Conservation (phyloP, 2,113 vertebrate species). For the Ceratotherium simum region DNA sequence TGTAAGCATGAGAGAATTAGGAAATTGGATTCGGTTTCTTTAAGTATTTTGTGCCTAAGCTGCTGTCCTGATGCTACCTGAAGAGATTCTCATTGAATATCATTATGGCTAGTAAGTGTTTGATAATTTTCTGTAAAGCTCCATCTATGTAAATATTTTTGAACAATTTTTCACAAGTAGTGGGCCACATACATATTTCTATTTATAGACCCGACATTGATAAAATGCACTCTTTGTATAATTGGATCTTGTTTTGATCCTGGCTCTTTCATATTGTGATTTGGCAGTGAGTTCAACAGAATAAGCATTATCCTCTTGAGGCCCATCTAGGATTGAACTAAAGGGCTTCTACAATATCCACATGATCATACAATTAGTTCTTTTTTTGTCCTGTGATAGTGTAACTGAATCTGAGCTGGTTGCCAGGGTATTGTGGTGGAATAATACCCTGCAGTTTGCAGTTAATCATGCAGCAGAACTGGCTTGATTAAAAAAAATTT, state of each 20-base stretch:
- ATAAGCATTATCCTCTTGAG: constrained; percentile 76
- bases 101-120: constrained; percentile 48
- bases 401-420: constrained; percentile 61
- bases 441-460: constrained; percentile 49
- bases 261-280: constrained; percentile 68
- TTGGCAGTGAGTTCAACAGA: constrained; percentile 73
- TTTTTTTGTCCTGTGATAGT: not conserved
- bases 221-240: constrained; percentile 70
- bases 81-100: constrained; percentile 56
- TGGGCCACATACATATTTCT: constrained; percentile 59
- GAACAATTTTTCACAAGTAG: constrained; percentile 61
- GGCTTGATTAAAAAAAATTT: not conserved
- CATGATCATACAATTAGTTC: constrained; percentile 63
- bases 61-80: constrained; percentile 50
- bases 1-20: not conserved
- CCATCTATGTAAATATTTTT: constrained; percentile 74
- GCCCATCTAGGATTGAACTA: constrained; percentile 65
- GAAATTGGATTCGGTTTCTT: constrained; percentile 39
- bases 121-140: constrained; percentile 62
- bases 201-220: constrained; percentile 56
- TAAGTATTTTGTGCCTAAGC: constrained; percentile 56
- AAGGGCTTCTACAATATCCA: constrained; percentile 62
- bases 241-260: constrained; percentile 72
- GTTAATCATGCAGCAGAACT: constrained; percentile 58
- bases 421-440: constrained; percentile 54